phyloP scores from a whole-genome alignment of 2,888 invertebrate species.

The Zaprionus obscuricornis region DNA sequence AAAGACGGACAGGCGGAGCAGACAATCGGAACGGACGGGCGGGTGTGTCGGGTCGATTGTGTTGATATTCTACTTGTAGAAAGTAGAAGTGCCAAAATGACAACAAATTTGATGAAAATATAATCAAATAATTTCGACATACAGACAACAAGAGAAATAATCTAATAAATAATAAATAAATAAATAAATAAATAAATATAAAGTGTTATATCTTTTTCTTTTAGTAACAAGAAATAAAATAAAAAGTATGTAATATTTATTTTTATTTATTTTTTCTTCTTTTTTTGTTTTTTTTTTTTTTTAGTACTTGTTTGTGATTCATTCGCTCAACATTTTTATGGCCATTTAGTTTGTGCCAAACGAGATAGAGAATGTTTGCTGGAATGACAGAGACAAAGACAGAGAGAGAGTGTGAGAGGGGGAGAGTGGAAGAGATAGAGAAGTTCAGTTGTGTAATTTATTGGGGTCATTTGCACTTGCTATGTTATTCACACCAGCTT shows the following conservation, averaged over 20 bases:
- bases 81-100: slow-evolving; percentile 53
- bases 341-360: slow-evolving; percentile 16
- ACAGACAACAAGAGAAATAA: slow-evolving; percentile 19
- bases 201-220: no score
- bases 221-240: no score
- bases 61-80: slow-evolving; percentile 49
- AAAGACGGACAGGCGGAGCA: neutral
- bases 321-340: slow-evolving; percentile 20
- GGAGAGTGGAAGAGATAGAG: neutral
- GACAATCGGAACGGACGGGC: slow-evolving; percentile 22
- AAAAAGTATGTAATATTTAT: no score
- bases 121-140: slow-evolving; percentile 14
- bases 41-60: no score
- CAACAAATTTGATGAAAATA: slow-evolving; percentile 43
- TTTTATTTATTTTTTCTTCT: no score
- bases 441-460: slow-evolving; percentile 61
- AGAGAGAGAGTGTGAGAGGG: neutral
- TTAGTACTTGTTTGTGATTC: slow-evolving; percentile 18
- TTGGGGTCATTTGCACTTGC: slow-evolving; percentile 60
- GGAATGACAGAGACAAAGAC: neutral
- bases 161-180: slow-evolving; percentile 30
- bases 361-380: slow-evolving; percentile 6
- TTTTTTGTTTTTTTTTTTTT: neutral
- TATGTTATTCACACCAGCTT: slow-evolving; percentile 48
- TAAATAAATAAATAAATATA: no score